A percentile compares a stretch with the other conserved stretches of the same genome.
Conservation (phyloP, 2,113 vertebrate species). For the Prolemur simus region DNA sequence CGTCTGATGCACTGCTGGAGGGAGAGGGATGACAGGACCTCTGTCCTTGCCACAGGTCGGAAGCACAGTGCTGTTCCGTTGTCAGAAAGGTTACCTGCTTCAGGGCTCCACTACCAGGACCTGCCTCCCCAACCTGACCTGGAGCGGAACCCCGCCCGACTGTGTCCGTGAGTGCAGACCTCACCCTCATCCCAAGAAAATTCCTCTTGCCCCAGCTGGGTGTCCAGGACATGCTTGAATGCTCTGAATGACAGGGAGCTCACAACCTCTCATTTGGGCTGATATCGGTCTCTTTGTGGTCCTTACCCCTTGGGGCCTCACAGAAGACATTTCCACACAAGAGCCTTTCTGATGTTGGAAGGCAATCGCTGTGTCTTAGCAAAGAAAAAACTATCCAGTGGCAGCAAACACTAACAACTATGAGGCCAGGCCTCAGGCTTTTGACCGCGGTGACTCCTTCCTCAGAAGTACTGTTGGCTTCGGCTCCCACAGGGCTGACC, state of each 20-base stretch:
- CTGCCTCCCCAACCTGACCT: slow-evolving; percentile 97
- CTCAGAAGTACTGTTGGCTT: neutral
- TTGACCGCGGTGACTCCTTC: neutral
- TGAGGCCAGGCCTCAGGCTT: neutral
- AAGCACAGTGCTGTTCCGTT: slow-evolving; percentile 93
- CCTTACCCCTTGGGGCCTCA: neutral
- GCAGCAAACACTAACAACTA: neutral
- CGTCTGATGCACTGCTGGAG: accelerated
- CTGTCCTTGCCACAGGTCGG: slow-evolving; percentile 83
- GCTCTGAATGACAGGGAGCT: neutral
- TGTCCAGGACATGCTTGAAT: neutral
- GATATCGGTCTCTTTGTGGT: neutral
- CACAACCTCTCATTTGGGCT: neutral
- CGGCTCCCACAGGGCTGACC: neutral
- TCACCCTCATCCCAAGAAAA: neutral
- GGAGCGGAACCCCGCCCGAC: slow-evolving; percentile 95
- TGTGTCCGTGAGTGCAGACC: slow-evolving; percentile 91
- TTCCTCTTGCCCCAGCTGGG: neutral
- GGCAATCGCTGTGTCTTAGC: neutral
- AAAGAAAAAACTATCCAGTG: neutral
- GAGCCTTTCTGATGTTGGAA: neutral
- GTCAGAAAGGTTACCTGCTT: slow-evolving; percentile 96
- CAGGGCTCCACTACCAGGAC: slow-evolving; percentile 97
- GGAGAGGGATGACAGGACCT: neutral
- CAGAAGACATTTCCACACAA: neutral